Evolutionary conservation across 2,113 vertebrate genomes (phyloP), one percentile per base, ranked within the genome.

Genomic region (Callionymus lyra): DNA sequence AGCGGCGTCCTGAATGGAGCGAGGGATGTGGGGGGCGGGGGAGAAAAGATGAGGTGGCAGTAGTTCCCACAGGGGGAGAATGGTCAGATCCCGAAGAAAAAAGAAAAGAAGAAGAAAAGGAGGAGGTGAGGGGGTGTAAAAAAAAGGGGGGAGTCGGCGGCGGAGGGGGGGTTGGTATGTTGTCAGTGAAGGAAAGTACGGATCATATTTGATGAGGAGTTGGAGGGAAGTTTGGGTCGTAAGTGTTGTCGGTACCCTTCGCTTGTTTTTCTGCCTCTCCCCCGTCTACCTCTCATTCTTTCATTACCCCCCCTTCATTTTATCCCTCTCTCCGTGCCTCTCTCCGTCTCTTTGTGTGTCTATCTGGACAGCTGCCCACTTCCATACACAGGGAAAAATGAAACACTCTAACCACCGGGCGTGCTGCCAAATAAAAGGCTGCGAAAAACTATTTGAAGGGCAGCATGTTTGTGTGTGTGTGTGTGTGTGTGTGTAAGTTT

Each of bases 361-460:
- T 78, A 60, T 84, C 91, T 97, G 93, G 93, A 95, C 89, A 91
- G 92, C 87, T 97, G 92, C 92, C 92, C 89, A 91, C 89, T 90
- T 90, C 86, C 89, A 91, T 91, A 90, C 86, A 84, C 75, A 80
- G 77, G 68, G 72, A 85, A 82, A 82, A 81, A 84, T 81, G 74
- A 84, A 86, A 84, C 82, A 82, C 84, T 85, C 84, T 78, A 83
- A 79, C 80, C 79, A 80, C 81, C 53, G 78, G 83, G 85, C 87
- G 80, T 87, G 65, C 69, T 64, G 77, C 84, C 85, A 86, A 82
- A 82, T 79, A 83, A 80, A 84, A 77, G 77, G 74, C 79, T 80
- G 78, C 67, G 52, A 78, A 86, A 80, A 81, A 80, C 73, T 76
- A 76, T 83, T 80, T 81, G 80, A 82, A 82, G 73, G 83, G 77